Base-by-base conservation (phyloP, 2,888 invertebrate species). In the Apeira syringaria region DNA sequence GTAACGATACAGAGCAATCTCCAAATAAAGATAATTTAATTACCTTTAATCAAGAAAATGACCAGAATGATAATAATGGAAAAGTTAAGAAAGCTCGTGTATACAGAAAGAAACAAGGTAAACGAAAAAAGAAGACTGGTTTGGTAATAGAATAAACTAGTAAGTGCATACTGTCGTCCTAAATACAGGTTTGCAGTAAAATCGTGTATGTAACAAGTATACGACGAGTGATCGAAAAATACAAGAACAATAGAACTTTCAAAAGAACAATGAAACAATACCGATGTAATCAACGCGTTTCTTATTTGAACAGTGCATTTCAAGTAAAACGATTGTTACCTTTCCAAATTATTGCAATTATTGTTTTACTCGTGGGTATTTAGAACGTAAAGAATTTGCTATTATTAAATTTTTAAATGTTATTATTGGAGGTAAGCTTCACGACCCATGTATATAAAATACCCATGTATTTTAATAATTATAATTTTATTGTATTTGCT, bases 381-480 rank as follows among this genome's bases (percentile, higher is more conserved):
- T 15, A 15, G 15, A 3, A 15, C n/a, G n/a, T n/a, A n/a, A n/a
- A n/a, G n/a, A n/a, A n/a, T n/a, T n/a, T n/a, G n/a, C n/a, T n/a
- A n/a, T n/a, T n/a, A n/a, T n/a, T n/a, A n/a, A n/a, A n/a, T n/a
- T n/a, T n/a, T n/a, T n/a, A n/a, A 17, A 17, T 17, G 17, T 17
- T 17, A 2, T 20, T 28, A 20, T 2, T 33, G 9, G 20, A 40
- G 39, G 39, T 40, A 22, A n/a, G n/a, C n/a, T n/a, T n/a, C n/a
- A n/a, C n/a, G n/a, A n/a, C n/a, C n/a, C n/a, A n/a, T n/a, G n/a
- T n/a, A n/a, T n/a, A n/a, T n/a, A n/a, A n/a, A n/a, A n/a, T 22
- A 22, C 8, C 12, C 5, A 6, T 10, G 3, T 1, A 2, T 10
- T 30, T 9, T 6, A 11, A 26, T 17, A 17, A 17, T 17, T 11